phyloP scores from a whole-genome alignment of 2,888 invertebrate species.

The Sepiola atlantica region DNA sequence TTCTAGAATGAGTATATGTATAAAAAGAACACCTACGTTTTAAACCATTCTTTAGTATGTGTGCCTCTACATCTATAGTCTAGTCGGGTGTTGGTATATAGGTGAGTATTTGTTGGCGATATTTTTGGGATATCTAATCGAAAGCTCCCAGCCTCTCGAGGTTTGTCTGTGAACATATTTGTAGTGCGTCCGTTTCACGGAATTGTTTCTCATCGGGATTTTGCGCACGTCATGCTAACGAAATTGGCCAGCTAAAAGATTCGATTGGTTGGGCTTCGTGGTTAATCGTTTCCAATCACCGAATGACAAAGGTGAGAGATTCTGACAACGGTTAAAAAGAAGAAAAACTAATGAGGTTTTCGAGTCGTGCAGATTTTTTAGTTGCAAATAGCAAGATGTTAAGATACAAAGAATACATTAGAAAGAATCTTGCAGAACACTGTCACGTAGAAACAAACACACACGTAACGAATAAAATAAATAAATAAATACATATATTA shows the following conservation, averaged over 20 bases:
- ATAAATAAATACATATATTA: too few species aligned
- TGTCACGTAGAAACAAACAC: background rate
- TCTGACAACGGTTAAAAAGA: background rate
- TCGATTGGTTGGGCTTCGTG: background rate
- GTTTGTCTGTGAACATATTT: background rate
- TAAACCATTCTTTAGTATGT: too few species aligned
- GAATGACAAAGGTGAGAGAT: background rate
- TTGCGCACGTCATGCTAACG: background rate
- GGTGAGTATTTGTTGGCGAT: too few species aligned
- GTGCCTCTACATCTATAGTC: too few species aligned
- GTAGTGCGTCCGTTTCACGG: background rate
- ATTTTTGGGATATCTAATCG: too few species aligned
- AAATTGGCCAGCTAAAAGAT: constrained; percentile 7
- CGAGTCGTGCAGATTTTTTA: background rate
- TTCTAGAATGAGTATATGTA: too few species aligned
- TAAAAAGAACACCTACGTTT: too few species aligned
- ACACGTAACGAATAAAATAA: background rate
- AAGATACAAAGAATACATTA: background rate
- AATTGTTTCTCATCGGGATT: background rate
- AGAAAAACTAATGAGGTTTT: background rate
- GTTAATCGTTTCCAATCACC: constrained; percentile 8
- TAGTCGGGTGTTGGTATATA: too few species aligned
- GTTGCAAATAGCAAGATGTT: background rate
- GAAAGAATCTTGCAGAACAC: background rate
- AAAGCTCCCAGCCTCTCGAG: too few species aligned